Percentiles rank a stretch among this genome's conserved stretches.
These are phyloP conservation scores for Paracanthobrama guichenoti DNA, from an alignment of 2,113 vertebrate species.

Conservation along the genomic window DNA sequence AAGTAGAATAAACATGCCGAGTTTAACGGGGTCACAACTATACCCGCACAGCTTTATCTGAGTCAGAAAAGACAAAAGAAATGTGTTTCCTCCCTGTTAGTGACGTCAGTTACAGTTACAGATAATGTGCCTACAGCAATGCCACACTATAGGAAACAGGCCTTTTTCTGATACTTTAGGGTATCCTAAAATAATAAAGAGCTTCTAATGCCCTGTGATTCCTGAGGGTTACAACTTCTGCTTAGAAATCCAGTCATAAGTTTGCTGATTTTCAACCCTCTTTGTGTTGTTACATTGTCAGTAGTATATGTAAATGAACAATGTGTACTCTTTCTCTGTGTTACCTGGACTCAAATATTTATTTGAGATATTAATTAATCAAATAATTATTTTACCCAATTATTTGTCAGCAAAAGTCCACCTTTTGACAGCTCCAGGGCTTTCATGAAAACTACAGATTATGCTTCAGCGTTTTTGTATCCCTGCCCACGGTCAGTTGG, in stretches of 20 bases:
- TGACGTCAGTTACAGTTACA: constrained; percentile 29
- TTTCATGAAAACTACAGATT: too few relatives aligned
- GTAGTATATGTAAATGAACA: too few relatives aligned
- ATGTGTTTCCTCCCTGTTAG: constrained; percentile 43
- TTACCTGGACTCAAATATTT: too few relatives aligned
- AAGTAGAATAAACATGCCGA: background rate
- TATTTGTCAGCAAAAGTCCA: too few relatives aligned
- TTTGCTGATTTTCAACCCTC: too few relatives aligned
- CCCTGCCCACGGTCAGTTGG: too few relatives aligned
- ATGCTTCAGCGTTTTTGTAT: too few relatives aligned
- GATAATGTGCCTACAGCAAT: constrained; percentile 46
- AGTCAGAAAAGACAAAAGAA: constrained; percentile 19
- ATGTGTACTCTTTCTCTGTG: too few relatives aligned
- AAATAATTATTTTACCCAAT: too few relatives aligned
- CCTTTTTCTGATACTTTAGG: constrained; percentile 41
- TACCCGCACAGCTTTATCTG: background rate
- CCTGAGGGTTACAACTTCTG: background rate
- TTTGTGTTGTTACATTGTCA: too few relatives aligned
- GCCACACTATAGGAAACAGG: constrained; percentile 48
- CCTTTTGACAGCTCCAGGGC: background rate
- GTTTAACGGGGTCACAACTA: background rate
- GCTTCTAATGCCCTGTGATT: background rate
- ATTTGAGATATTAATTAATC: too few relatives aligned
- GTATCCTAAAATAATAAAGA: constrained; percentile 37
- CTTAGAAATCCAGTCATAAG: background rate